Base-by-base conservation (phyloP, 2,797 vertebrate genomes). In the Perodicticus potto region DNA sequence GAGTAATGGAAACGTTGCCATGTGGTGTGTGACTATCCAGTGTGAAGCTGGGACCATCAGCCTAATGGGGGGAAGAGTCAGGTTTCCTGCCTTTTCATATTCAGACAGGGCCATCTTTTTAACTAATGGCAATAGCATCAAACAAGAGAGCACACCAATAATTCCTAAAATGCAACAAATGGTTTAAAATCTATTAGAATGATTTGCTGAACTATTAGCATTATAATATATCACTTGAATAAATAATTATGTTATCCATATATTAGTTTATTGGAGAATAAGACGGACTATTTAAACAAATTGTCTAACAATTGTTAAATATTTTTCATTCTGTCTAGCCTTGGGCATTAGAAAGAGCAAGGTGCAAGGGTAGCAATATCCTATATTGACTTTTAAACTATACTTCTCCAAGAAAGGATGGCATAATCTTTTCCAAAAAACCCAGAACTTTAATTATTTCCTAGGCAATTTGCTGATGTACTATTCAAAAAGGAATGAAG, bases 231-330 rank as follows among this genome's bases (percentile, higher is more conserved):
- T 69, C 23, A 29, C 27, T 86, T 65, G 27, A 12, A 12, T 74
- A 88, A 91, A 3, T 8, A 61, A 53, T 63, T 95, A 34, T 81
- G 17, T 69, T 81, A 65, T 78, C 22, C 20, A 34, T 40, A 63
- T 74, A 40, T 93, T 45, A 82, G 45, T 72, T 92, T 89, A 86
- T 49, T 91, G 32, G 40, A 84, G n/a, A 87, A 27, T 76, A 63
- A 91, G 23, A 80, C 0, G 11, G 3, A 40, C 40, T 40, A 40
- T 40, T 40, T 40, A 40, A 40, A 40, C 40, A 40, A 40, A 40
- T 40, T 40, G 5, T 40, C 40, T 40, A 40, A 40, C 40, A 40
- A 40, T 40, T 40, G 13, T 90, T 84, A 94, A 80, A 45, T 84
- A 40, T 65, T 29, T 63, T 40, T 61, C 55, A 57, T 63, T 49